Percentiles rank a stretch among this genome's conserved stretches.
phyloP scores from a whole-genome alignment of 2,888 invertebrate genomes.

The Phortica magna region DNA sequence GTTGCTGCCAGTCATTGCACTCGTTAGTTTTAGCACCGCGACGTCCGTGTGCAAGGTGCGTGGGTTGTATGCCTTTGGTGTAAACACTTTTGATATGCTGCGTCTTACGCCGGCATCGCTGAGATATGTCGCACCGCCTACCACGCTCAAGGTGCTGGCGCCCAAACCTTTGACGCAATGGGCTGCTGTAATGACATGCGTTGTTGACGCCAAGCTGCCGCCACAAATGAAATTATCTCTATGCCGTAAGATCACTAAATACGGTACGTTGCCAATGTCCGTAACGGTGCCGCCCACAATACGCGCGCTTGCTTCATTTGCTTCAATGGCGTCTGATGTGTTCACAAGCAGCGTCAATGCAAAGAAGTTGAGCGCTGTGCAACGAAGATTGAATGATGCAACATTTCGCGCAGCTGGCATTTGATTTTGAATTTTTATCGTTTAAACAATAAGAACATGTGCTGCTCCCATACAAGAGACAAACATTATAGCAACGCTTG shows the following conservation, averaged over 20 bases:
- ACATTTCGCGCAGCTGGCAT: constrained; percentile 21
- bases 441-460: neutral
- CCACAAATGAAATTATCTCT: constrained; percentile 68
- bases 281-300: constrained; percentile 65
- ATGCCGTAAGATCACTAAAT: constrained; percentile 63
- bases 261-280: constrained; percentile 61
- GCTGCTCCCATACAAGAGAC: neutral
- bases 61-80: constrained; percentile 59
- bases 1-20: constrained; percentile 58
- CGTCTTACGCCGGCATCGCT: constrained; percentile 56
- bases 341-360: neutral
- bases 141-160: constrained; percentile 54
- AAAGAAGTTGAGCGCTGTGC: constrained; percentile 4
- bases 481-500: neutral
- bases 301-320: constrained; percentile 54
- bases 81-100: constrained; percentile 53
- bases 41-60: constrained; percentile 64
- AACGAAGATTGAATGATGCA: neutral
- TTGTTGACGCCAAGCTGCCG: constrained; percentile 65
- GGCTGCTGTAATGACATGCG: constrained; percentile 72
- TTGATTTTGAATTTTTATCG: neutral
- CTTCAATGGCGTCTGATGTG: constrained; percentile 24
- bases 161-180: constrained; percentile 67
- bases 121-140: constrained; percentile 64
- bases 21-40: constrained; percentile 65